phyloP scores from a whole-genome alignment of 2,113 vertebrate genomes.

The Microcebus tavaratra region DNA sequence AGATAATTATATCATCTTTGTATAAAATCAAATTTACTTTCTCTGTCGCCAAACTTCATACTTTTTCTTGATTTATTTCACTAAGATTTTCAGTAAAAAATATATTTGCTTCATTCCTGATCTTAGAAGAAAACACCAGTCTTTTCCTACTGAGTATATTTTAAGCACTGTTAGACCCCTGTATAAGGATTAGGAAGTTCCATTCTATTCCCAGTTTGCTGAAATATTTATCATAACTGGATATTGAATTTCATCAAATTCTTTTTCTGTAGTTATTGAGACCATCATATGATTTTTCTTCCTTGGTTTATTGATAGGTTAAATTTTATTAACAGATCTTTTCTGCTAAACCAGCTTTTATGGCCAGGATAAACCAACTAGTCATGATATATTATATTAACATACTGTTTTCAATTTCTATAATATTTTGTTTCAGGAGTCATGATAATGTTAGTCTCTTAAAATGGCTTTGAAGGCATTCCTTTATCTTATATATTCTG shows the following conservation, averaged over 20 bases:
- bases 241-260: neutral
- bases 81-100: neutral
- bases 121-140: neutral
- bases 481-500: neutral
- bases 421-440: neutral
- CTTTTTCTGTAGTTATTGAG: neutral
- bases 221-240: neutral
- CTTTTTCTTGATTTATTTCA: neutral
- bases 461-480: neutral
- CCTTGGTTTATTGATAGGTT: neutral
- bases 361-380: neutral
- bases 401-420: neutral
- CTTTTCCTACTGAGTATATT: neutral
- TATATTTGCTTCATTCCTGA: neutral
- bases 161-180: neutral
- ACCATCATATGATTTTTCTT: neutral
- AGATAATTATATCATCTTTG: neutral
- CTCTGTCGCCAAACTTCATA: neutral
- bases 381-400: neutral
- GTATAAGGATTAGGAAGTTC: neutral
- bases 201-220: neutral
- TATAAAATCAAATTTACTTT: neutral
- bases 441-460: neutral
- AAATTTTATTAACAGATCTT: neutral
- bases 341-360: neutral